phyloP scores from a whole-genome alignment of 2,888 invertebrate genomes.

The Cryptocephalus moraei region DNA sequence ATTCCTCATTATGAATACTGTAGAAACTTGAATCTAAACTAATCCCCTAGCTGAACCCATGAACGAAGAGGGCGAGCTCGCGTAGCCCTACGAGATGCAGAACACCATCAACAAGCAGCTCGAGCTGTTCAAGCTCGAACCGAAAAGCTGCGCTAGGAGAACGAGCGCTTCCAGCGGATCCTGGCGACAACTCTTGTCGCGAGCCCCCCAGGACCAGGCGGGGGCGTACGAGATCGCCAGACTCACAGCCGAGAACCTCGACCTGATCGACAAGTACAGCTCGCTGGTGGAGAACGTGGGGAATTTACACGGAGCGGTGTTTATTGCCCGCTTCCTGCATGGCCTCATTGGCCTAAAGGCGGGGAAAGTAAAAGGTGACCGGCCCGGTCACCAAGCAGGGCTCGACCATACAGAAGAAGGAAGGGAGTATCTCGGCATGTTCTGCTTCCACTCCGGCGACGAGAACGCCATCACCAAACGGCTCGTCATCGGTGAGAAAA shows the following conservation, averaged over 20 bases:
- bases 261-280: constrained; percentile 65
- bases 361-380: constrained; percentile 10
- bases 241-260: constrained; percentile 72
- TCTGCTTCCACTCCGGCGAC: constrained; percentile 79
- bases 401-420: constrained; percentile 63
- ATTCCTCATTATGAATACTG: too few species aligned
- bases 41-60: too few species aligned
- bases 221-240: constrained; percentile 77
- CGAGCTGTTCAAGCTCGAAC: constrained; percentile 73
- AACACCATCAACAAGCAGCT: constrained; percentile 88
- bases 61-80: too few species aligned
- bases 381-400: constrained; percentile 30
- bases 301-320: constrained; percentile 51
- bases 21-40: too few species aligned
- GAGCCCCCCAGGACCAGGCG: constrained; percentile 56
- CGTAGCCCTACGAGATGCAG: too few species aligned
- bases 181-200: constrained; percentile 50
- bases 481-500: constrained; percentile 62
- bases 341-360: constrained; percentile 11
- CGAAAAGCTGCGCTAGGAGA: constrained; percentile 69
- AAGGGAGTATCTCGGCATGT: constrained; percentile 83
- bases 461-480: constrained; percentile 69
- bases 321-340: constrained; percentile 29
- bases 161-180: constrained; percentile 71
- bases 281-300: constrained; percentile 59